A percentile compares a stretch with the other conserved stretches of the same genome.
These are phyloP conservation scores for Orbicella faveolata DNA, from an alignment of 64 coral and sea anemone species.

Conservation along the genomic window DNA sequence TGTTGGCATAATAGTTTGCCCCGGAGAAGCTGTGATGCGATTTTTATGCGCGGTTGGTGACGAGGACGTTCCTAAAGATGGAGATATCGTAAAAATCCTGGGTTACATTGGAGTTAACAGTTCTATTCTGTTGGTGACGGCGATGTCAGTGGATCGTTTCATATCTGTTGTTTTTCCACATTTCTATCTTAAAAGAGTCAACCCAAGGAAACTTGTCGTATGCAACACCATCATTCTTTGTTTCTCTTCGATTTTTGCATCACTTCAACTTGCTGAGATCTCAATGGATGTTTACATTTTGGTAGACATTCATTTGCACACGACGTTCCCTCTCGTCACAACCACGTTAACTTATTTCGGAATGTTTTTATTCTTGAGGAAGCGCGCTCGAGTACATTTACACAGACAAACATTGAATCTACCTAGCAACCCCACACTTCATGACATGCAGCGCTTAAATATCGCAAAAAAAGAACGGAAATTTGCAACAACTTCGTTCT, in stretches of 20 bases:
- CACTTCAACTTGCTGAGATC: background rate
- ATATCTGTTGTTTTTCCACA: background rate
- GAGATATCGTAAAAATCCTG: background rate
- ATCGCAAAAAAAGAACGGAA: background rate
- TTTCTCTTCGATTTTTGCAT: conserved; percentile 17
- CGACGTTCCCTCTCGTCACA: conserved; percentile 11
- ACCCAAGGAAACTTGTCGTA: background rate
- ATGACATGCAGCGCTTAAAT: background rate
- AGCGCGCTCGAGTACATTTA: background rate
- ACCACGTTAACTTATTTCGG: background rate
- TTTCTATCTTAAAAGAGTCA: background rate
- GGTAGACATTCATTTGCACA: background rate
- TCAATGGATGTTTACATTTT: background rate
- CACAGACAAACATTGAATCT: background rate
- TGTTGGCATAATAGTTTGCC: background rate
- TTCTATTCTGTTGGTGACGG: background rate
- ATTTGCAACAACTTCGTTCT: conserved; percentile 6
- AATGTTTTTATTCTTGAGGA: background rate
- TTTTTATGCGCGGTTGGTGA: conserved; percentile 9
- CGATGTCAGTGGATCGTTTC: conserved; percentile 16
- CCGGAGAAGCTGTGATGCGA: background rate
- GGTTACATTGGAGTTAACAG: conserved; percentile 14
- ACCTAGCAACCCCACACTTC: background rate
- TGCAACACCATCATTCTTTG: background rate
- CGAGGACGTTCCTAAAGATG: background rate